Percentiles rank a stretch among this genome's conserved stretches.
These are phyloP conservation scores for Mellilla xanthometata DNA, from an alignment of 2,888 invertebrate genomes.

Conservation along the genomic window DNA sequence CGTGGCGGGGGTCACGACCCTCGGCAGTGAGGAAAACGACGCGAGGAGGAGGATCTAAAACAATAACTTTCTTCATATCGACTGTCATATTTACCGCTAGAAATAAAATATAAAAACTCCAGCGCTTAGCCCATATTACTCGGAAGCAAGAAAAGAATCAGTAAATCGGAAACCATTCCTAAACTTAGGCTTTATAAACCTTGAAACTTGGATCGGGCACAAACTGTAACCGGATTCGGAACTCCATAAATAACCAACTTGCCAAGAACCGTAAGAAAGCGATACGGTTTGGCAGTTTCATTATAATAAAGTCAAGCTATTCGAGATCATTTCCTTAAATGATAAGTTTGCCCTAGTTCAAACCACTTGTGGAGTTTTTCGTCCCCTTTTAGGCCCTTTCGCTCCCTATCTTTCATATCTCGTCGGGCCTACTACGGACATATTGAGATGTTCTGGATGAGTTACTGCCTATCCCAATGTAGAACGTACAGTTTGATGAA, in stretches of 20 bases:
- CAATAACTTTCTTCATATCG: too few species aligned
- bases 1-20: too few species aligned
- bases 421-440: background rate
- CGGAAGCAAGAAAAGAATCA: too few species aligned
- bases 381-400: constrained; percentile 5
- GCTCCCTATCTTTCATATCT: constrained; percentile 7
- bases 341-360: constrained; percentile 21
- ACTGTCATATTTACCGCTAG: too few species aligned
- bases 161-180: background rate
- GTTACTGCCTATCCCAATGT: too few species aligned
- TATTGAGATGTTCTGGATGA: too few species aligned
- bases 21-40: too few species aligned
- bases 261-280: constrained; percentile 10
- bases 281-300: constrained; percentile 5
- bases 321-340: constrained; percentile 17
- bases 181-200: constrained; percentile 1
- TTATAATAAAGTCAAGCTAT: constrained; percentile 9
- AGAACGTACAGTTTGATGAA: too few species aligned
- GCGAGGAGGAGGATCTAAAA: too few species aligned
- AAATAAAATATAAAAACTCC: too few species aligned
- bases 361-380: constrained; percentile 22
- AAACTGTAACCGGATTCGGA: constrained; percentile 4
- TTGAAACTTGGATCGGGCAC: background rate
- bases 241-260: constrained; percentile 14
- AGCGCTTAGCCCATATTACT: too few species aligned